A percentile compares a stretch with the other conserved stretches of the same genome.
Conservation (phyloP, 2,113 vertebrate genomes). For the Upupa epops region DNA sequence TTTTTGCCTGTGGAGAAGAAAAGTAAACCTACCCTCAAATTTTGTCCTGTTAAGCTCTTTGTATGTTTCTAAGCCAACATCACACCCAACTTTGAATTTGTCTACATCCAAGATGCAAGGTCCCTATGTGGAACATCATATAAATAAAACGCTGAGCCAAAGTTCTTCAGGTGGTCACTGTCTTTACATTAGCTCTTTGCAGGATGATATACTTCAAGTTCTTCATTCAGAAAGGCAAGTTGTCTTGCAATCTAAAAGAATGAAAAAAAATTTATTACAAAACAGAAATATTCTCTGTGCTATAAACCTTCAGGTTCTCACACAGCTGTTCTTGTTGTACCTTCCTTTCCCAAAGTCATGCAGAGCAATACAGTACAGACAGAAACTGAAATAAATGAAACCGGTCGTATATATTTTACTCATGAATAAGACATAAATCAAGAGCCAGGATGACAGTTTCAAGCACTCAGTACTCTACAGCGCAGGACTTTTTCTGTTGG, state of each 20-base stretch:
- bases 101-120: neutral
- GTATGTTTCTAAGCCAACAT: neutral
- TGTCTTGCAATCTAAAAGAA: conserved; percentile 83
- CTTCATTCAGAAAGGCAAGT: conserved; percentile 87
- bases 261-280: neutral
- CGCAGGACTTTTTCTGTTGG: neutral
- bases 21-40: neutral
- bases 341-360: neutral
- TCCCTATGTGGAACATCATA: neutral
- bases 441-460: neutral
- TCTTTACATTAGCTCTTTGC: neutral
- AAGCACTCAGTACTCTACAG: neutral
- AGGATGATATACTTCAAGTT: conserved; percentile 65
- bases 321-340: neutral
- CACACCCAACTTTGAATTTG: neutral
- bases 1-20: neutral
- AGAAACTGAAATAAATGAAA: neutral
- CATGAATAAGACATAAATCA: neutral
- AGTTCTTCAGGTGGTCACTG: neutral
- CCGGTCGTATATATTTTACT: neutral
- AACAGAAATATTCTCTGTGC: neutral
- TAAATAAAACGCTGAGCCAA: neutral
- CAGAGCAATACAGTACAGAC: neutral
- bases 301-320: neutral
- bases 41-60: neutral